Evolutionary conservation across 1,140 invertebrate genomes (phyloP), one percentile per base, ranked within the genome.

Genomic region (Trypoxylus dichotomus): DNA sequence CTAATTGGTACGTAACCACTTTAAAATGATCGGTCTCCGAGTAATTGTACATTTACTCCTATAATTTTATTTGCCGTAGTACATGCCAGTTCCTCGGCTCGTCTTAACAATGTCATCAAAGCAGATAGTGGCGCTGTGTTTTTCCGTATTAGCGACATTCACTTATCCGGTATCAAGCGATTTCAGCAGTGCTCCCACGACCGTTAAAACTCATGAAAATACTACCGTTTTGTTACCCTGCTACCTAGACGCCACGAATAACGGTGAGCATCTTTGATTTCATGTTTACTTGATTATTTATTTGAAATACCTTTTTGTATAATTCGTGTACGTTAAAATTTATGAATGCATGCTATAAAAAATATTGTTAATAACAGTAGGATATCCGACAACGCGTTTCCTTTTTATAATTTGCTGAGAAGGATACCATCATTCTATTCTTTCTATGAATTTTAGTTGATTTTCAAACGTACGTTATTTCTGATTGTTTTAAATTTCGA

Each of bases 141-240:
- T 68, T 68, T 68, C 60, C 60, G 60, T 68, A 29, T 68, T 68
- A 68, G 60, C 60, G 60, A 1, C 24, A 13, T 13, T 68, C 24
- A 68, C 60, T 68, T 54, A 19, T 54, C 10, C 60, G 60, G 60
- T 68, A 29, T 27, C 25, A 25, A 68, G 24, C 24, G 24, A 85
- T 19, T 89, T 90, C 82, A 88, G 90, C 80, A 91, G 91, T 86
- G 87, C 90, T 15, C 91, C 93, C 0, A 92, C 92, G 1, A 92
- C 90, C n/a, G 90, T 94, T 10, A 93, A 93, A 84, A 91, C 90
- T 6, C 90, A 89, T 75, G 91, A 93, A 84, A 94, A 94, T 83
- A 91, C 93, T 76, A 93, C 91, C 0, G 92, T 94, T 1, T 80
- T 93, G 25, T 83, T 95, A 74, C 93, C 94, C 0, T 95, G 94